These are phyloP conservation scores for Protobothrops mucrosquamatus DNA, from an alignment of 2,113 vertebrate species.

Conservation along the genomic window DNA sequence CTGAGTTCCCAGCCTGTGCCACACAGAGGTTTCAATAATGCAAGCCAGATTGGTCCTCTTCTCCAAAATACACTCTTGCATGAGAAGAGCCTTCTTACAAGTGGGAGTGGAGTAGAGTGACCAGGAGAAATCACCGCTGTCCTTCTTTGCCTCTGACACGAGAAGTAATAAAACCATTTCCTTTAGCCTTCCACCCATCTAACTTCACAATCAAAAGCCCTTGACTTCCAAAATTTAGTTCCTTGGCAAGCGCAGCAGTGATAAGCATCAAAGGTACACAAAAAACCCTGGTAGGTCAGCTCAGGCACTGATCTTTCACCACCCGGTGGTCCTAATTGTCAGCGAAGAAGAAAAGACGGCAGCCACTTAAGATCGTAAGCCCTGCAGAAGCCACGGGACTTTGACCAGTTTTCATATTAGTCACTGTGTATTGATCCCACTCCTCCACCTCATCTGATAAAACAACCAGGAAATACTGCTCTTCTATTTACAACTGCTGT, in stretches of 20 bases:
- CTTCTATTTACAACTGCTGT: too few species aligned
- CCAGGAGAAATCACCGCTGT: neutral
- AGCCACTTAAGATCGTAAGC: neutral
- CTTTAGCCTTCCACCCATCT: neutral
- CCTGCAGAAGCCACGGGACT: neutral
- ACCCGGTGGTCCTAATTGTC: neutral
- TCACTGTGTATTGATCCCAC: neutral
- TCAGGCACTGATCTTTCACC: neutral
- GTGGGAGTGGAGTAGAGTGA: neutral
- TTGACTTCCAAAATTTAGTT: neutral
- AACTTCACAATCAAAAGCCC: neutral
- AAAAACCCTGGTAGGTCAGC: neutral
- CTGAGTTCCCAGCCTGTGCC: neutral
- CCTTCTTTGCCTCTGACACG: neutral
- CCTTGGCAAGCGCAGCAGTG: neutral
- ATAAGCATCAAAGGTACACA: neutral
- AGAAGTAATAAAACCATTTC: neutral
- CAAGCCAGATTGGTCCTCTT: neutral
- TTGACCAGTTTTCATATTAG: neutral
- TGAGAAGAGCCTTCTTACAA: neutral
- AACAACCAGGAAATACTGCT: too few species aligned
- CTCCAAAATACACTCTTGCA: neutral
- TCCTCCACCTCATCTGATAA: too few species aligned
- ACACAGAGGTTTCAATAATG: neutral
- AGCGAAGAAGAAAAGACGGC: neutral